A percentile compares a stretch with the other conserved stretches of the same genome.
Conservation (phyloP, 2,888 invertebrate species). For the Tiliacea citrago region DNA sequence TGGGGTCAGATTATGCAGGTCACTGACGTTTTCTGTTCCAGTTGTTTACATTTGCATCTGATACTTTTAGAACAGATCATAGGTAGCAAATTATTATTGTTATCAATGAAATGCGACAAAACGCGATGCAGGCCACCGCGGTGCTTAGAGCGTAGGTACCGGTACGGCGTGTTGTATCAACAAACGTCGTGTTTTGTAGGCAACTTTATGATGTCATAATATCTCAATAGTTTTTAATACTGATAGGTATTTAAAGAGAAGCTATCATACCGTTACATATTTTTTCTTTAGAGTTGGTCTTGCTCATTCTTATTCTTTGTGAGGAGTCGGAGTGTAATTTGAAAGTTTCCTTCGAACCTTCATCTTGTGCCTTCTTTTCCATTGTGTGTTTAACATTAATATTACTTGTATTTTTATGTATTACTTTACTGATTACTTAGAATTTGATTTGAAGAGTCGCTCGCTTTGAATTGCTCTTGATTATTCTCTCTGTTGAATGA, state of each 20-base stretch:
- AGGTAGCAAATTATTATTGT: neutral
- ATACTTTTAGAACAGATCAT: no score
- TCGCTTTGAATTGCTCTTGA: conserved; percentile 1
- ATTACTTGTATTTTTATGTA: conserved; percentile 7
- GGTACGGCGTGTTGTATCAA: neutral
- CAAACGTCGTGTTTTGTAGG: neutral
- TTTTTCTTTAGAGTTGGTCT: conserved; percentile 63
- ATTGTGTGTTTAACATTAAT: conserved; percentile 48
- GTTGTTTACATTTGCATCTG: no score
- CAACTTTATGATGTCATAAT: neutral
- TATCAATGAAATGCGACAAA: neutral
- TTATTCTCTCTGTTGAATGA: neutral
- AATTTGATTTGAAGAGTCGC: neutral
- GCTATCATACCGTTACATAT: conserved; percentile 55
- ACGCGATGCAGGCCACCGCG: no score
- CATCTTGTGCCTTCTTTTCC: conserved; percentile 54
- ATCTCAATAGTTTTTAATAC: neutral
- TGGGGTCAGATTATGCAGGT: no score
- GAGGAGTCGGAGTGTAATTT: conserved; percentile 2
- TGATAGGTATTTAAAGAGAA: neutral
- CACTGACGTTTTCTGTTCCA: no score
- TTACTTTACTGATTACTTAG: neutral
- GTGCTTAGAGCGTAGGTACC: neutral
- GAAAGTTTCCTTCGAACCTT: conserved; percentile 39
- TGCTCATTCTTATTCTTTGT: conserved; percentile 39